A percentile compares a stretch with the other conserved stretches of the same genome.
Evolutionary conservation across 2,888 invertebrate genomes (phyloP).

Genomic region (Crematogaster levior): DNA sequence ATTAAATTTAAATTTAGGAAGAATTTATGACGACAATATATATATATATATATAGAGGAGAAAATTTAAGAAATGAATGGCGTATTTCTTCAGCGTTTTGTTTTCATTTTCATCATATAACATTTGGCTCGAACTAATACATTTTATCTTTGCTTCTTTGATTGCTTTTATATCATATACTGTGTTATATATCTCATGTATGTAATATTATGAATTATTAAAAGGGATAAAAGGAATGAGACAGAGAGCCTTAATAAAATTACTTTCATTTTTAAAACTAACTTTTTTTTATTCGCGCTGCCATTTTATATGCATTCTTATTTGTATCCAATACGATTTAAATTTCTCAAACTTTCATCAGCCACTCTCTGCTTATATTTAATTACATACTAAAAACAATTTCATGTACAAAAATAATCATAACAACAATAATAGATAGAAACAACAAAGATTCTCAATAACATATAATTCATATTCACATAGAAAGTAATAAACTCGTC

Average conservation of each 20-base stretch:
- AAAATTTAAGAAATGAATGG: neutral
- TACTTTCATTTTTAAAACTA: conserved; percentile 71
- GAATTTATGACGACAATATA: neutral
- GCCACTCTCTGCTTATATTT: conserved; percentile 64
- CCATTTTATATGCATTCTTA: conserved; percentile 68
- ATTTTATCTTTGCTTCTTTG: neutral
- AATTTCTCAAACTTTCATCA: conserved; percentile 56
- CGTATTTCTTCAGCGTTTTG: neutral
- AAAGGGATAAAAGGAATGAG: neutral
- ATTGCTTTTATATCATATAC: no score
- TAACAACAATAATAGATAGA: conserved; percentile 68
- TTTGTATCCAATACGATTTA: conserved; percentile 71
- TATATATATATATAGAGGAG: no score
- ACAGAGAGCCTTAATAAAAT: neutral
- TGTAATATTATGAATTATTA: no score
- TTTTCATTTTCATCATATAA: neutral
- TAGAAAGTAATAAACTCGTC: conserved; percentile 54
- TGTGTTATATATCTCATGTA: no score
- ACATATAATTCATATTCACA: conserved; percentile 64
- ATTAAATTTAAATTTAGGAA: neutral
- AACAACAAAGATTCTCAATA: conserved; percentile 68
- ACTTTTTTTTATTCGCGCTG: conserved; percentile 72
- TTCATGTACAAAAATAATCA: conserved; percentile 63
- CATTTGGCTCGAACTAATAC: neutral
- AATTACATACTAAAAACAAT: conserved; percentile 67